phyloP scores from a whole-genome alignment of 2,113 vertebrate species.

The Myrmecobius fasciatus region DNA sequence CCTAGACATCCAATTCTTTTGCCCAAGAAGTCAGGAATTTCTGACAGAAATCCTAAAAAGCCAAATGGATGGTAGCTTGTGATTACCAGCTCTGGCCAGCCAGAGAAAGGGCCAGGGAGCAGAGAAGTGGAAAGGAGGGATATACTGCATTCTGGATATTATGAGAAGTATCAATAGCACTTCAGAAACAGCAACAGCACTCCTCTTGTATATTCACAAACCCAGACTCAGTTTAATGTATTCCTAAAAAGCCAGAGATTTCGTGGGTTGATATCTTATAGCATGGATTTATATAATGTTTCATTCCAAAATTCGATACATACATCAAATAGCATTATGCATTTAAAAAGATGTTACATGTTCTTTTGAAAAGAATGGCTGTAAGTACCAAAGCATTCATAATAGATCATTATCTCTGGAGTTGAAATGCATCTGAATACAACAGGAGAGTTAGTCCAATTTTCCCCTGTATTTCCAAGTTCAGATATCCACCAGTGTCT shows the following conservation, averaged over 20 bases:
- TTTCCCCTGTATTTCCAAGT: conserved; percentile 21
- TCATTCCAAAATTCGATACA: background rate
- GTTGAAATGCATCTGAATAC: conserved; percentile 31
- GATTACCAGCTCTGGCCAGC: conserved; percentile 14
- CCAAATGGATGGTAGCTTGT: conserved; percentile 21
- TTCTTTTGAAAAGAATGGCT: conserved; percentile 35
- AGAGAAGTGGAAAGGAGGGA: background rate
- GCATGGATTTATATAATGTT: conserved; percentile 40
- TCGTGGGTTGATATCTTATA: background rate
- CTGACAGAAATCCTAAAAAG: background rate
- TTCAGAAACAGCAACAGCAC: background rate
- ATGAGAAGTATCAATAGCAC: background rate
- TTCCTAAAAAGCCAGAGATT: conserved; percentile 60
- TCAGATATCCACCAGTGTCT: conserved; percentile 56
- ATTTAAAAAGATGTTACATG: conserved; percentile 29
- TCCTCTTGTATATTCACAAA: conserved; percentile 43
- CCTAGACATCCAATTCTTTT: background rate
- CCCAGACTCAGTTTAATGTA: conserved; percentile 12
- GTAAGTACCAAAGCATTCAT: conserved; percentile 32
- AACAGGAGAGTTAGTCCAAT: conserved; percentile 35
- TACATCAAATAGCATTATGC: conserved; percentile 30
- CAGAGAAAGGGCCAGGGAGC: background rate
- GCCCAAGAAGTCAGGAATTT: conserved; percentile 28
- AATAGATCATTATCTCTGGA: conserved; percentile 47
- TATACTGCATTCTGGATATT: conserved; percentile 15